Percentiles rank a stretch among this genome's conserved stretches.
phyloP scores from a whole-genome alignment of 2,797 vertebrate genomes.

The Lacerta agilis region DNA sequence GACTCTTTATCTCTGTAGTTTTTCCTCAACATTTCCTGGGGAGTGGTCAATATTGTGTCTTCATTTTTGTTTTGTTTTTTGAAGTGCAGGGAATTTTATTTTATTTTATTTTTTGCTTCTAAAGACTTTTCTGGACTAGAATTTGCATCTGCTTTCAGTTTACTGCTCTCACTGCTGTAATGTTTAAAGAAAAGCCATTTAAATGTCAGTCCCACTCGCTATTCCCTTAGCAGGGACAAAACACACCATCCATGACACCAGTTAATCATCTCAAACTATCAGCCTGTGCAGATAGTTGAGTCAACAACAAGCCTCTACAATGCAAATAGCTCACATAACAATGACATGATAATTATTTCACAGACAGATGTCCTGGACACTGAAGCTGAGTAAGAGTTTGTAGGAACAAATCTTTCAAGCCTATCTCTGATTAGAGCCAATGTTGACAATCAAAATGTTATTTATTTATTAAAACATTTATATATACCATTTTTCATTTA shows the following conservation, averaged over 20 bases:
- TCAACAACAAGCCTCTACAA: conserved; percentile 58
- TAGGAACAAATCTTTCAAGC: neutral
- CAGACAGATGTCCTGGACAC: neutral
- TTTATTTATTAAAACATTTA: no score
- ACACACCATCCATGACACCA: conserved; percentile 51
- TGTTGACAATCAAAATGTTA: neutral
- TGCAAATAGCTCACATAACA: conserved; percentile 58
- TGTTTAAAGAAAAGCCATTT: neutral
- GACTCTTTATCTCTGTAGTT: neutral
- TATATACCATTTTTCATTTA: no score
- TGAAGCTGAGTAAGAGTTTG: neutral
- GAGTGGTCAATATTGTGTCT: neutral
- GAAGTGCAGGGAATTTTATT: neutral
- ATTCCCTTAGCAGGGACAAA: neutral
- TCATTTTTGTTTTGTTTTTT: neutral
- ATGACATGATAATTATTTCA: conserved; percentile 20
- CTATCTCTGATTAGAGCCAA: neutral
- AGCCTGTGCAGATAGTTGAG: conserved; percentile 31
- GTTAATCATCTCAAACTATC: conserved; percentile 73
- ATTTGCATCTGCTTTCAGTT: conserved; percentile 6
- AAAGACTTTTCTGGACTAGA: neutral
- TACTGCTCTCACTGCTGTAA: neutral
- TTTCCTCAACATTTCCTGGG: neutral
- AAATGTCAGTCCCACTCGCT: neutral
- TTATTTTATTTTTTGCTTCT: neutral